Evolutionary conservation across 2,888 invertebrate species (phyloP).

Genomic region (Himalopsyche japonica): DNA sequence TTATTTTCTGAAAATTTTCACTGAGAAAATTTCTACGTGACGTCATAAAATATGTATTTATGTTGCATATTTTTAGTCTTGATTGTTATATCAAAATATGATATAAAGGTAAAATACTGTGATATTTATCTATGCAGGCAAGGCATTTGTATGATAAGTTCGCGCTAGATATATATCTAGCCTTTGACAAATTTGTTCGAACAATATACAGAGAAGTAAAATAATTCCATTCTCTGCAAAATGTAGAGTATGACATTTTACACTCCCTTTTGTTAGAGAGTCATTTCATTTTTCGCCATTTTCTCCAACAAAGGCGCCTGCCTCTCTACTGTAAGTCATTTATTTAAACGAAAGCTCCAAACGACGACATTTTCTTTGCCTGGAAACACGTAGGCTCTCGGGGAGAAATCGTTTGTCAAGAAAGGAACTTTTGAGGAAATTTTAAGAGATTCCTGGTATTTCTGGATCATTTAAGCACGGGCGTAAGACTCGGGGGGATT

Average conservation of each 20-base stretch:
- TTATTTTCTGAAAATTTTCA: no score
- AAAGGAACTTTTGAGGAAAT: slow-evolving; percentile 32
- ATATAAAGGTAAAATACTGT: no score
- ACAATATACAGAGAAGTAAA: not conserved
- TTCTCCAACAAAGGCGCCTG: slow-evolving; percentile 33
- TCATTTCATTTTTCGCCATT: slow-evolving; percentile 24
- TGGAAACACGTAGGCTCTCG: not conserved
- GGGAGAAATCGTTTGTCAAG: slow-evolving; percentile 18
- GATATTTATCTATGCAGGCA: not conserved
- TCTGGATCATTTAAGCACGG: slow-evolving; percentile 39
- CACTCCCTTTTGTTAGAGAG: slow-evolving; percentile 17
- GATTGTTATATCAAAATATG: no score
- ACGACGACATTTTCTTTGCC: slow-evolving; percentile 23
- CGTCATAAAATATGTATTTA: no score
- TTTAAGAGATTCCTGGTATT: slow-evolving; percentile 38
- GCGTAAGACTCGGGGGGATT: slow-evolving; percentile 38
- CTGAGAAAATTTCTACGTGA: no score
- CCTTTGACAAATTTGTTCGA: not conserved
- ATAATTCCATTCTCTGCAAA: not conserved
- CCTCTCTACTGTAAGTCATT: slow-evolving; percentile 31
- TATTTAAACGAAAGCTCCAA: slow-evolving; percentile 35
- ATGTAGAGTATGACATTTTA: slow-evolving; percentile 24
- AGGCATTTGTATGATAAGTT: not conserved
- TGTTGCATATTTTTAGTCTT: no score
- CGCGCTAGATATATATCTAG: not conserved